Base-by-base conservation (phyloP, 53 echinoderm and acorn worm species). In the Temnopleurus reevesii region DNA sequence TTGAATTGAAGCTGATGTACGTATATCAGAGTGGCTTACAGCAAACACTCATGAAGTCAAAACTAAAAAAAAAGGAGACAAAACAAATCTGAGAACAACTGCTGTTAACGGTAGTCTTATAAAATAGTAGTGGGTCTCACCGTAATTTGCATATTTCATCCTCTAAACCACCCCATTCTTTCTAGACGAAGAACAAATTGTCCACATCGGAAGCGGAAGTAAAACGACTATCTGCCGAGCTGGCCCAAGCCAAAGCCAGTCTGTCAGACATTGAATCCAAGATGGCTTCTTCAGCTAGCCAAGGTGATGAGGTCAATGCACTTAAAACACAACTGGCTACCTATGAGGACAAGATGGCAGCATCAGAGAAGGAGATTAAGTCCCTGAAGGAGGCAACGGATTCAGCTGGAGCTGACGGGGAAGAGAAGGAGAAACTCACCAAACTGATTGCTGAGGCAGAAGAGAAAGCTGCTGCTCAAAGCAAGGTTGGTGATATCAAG, bases 171-270 rank as follows among this genome's bases (percentile, higher is more conserved):
- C 38, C 54, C 35, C 63, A 15, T 65, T 36, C 31, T 61, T 30
- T 46, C 57, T 90, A 94, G 95, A 89, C 93, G 33, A 93, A 92
- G 76, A 76, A 59, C 46, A 81, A 64, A 54, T 86, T 93, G 46
- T 85, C 85, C 15, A 61, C 71, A 13, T 91, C 93, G 57, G 88
- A 86, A 59, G 91, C 66, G 27, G 89, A 91, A 55, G 89, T 86
- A 23, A 91, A 93, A 76, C 90, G 90, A 65, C 64, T 96, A 35
- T 59, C 81, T 12, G 45, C 87, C 26, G 96, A 99, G 26, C 93
- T 99, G 31, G 85, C 86, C 38, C 59, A 90, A 58, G 90, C 94
- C 61, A 93, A 84, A 30, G 31, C 84, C 3, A 76, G 49, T 79
- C 59, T 92, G 9, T 45, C 91, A 61, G 86, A 94, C 44, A 81